Base-by-base conservation (phyloP, 1,140 invertebrate species). In the Leptestheria dahalacensis region DNA sequence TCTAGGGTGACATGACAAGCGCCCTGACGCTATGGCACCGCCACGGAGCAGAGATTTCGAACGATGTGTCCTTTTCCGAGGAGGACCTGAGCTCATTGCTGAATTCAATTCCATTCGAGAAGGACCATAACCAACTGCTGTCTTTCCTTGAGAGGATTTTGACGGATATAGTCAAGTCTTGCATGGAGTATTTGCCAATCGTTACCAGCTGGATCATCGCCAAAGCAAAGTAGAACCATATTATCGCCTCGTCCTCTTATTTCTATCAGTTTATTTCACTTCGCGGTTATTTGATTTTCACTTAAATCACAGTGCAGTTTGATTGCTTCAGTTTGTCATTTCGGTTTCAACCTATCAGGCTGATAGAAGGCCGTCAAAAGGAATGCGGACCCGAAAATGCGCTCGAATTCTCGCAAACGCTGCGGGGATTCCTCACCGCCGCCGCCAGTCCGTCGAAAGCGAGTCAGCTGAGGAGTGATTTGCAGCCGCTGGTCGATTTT, bases 1-100 rank as follows among this genome's bases (percentile, higher is more conserved):
- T 53, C 33, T 28, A 55, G 53, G 53, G 33, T n/a, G 53, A 55
- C 26, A 55, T 55, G 53, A 55, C 23, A n/a, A 55, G 53, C 33
- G 53, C 53, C 26, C 18, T 55, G 6, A 55, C 33, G 20, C 26
- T 55, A 9, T 55, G 53, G 53, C 23, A 55, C 23, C 26, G 53
- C n/a, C 53, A 55, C 10, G 33, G n/a, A 21, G 26, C 21, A 18
- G 53, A 29, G 33, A 55, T 55, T 29, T 24, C 33, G 11, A 55
- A 26, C 3, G 53, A 55, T 55, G 20, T 33, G 6, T 11, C 53
- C 2, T 55, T 55, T n/a, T 20, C 24, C 12, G 53, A 29, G 33
- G 53, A 55, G 33, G 53, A 55, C 23, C 15, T 33, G 28, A 12
- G 26, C 21, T 20, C 21, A 15, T 33, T 55, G 15, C 53, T 55